Conservation (phyloP, 2,113 vertebrate species). For the Callipepla squamata region DNA sequence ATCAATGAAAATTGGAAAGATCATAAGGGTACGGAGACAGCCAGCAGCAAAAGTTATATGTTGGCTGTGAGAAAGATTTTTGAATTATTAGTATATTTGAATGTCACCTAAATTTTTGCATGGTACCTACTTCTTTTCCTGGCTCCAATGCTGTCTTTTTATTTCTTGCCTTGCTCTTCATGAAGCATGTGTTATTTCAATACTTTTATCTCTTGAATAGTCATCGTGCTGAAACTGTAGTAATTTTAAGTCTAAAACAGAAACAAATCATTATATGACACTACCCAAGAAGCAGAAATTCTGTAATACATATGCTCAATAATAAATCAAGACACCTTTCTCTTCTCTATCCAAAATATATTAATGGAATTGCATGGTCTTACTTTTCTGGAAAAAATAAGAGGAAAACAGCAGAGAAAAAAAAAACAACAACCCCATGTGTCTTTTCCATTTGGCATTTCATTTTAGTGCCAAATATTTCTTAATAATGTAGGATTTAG, state of each 20-base stretch:
- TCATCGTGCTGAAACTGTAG: neutral
- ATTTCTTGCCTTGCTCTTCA: neutral
- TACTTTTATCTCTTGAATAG: neutral
- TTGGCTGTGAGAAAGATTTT: neutral
- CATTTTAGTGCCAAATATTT: neutral
- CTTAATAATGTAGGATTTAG: neutral
- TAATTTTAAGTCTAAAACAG: neutral
- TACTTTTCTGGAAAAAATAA: neutral
- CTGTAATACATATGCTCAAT: rapidly evolving
- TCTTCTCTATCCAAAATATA: neutral
- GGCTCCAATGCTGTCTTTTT: neutral
- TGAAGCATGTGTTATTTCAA: neutral
- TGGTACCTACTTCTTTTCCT: neutral
- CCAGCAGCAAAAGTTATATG: neutral
- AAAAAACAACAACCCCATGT: too few species aligned
- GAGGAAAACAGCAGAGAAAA: neutral
- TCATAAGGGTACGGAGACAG: rapidly evolving
- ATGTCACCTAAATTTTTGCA: neutral
- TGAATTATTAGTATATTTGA: neutral
- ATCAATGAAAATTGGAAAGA: rapidly evolving
- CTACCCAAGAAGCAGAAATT: neutral
- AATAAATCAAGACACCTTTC: neutral
- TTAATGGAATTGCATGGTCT: rapidly evolving
- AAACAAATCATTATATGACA: neutral
- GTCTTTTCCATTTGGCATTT: neutral